These are phyloP conservation scores for Diabrotica virgifera DNA, from an alignment of 1,140 invertebrate species.

Conservation along the genomic window DNA sequence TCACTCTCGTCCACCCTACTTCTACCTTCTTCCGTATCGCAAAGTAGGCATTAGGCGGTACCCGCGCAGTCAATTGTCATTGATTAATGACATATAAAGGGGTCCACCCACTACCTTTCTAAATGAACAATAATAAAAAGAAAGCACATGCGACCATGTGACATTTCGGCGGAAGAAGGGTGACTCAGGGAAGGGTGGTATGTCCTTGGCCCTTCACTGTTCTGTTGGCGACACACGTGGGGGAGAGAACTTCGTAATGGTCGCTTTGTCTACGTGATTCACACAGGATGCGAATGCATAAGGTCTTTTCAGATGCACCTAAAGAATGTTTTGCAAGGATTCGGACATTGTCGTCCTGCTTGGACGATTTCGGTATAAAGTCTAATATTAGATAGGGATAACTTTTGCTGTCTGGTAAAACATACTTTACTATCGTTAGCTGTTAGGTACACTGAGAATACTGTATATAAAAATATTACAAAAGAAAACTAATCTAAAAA, in stretches of 20 bases:
- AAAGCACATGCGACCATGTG: constrained; percentile 1
- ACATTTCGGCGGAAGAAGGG: constrained; percentile 1
- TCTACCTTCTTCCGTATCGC: background rate
- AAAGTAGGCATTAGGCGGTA: background rate
- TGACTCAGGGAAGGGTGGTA: background rate
- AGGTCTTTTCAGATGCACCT: background rate
- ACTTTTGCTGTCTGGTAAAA: no score
- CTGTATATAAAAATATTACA: no score
- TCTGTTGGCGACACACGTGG: background rate
- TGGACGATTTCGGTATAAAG: no score
- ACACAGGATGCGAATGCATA: background rate
- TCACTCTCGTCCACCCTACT: background rate
- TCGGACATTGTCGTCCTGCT: no score
- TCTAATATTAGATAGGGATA: no score
- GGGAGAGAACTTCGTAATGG: background rate
- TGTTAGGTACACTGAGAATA: no score
- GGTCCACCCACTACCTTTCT: background rate
- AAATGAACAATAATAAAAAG: constrained; percentile 3
- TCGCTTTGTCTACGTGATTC: background rate
- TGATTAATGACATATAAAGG: constrained; percentile 3
- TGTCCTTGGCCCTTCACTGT: background rate
- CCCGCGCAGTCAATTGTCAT: background rate
- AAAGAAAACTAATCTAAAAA: background rate
- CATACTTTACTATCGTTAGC: no score
- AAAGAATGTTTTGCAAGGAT: background rate